Evolutionary conservation across 2,113 vertebrate genomes (phyloP).

Genomic region (Oncorhynchus nerka): DNA sequence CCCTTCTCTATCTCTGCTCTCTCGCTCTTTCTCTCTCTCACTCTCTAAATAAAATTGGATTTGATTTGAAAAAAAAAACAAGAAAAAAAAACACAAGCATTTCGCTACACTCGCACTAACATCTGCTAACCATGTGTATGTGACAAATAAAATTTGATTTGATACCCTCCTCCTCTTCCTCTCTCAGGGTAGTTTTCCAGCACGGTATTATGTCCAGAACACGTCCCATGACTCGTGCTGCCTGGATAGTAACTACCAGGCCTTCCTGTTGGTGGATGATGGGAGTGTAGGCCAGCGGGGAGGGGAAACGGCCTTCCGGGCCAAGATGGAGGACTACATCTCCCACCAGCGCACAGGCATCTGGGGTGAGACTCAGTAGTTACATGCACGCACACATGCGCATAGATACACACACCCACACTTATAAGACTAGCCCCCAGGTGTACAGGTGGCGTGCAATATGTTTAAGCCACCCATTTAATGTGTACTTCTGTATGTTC

Average conservation of each 20-base stretch:
- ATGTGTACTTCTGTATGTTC: no score
- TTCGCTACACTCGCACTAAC: no score
- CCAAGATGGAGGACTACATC: constrained; percentile 77
- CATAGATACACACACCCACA: no score
- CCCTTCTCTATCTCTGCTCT: not conserved
- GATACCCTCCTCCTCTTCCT: not conserved
- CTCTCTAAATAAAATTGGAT: no score
- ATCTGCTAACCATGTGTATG: no score
- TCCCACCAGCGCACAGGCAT: constrained; percentile 81
- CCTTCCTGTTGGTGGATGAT: constrained; percentile 85
- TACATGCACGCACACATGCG: no score
- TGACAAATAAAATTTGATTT: no score
- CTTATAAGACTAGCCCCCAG: no score
- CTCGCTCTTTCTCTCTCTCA: not conserved
- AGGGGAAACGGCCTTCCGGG: constrained; percentile 70
- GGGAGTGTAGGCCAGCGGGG: constrained; percentile 70
- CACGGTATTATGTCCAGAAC: constrained; percentile 69
- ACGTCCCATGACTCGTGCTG: constrained; percentile 54
- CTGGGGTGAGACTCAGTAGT: constrained; percentile 70
- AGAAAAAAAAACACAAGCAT: no score
- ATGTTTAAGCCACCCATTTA: no score
- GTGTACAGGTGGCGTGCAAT: no score
- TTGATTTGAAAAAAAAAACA: no score
- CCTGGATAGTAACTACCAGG: constrained; percentile 82
- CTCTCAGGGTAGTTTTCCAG: constrained; percentile 80